phyloP scores from a whole-genome alignment of 1,140 invertebrate genomes.

The Atta texana region DNA sequence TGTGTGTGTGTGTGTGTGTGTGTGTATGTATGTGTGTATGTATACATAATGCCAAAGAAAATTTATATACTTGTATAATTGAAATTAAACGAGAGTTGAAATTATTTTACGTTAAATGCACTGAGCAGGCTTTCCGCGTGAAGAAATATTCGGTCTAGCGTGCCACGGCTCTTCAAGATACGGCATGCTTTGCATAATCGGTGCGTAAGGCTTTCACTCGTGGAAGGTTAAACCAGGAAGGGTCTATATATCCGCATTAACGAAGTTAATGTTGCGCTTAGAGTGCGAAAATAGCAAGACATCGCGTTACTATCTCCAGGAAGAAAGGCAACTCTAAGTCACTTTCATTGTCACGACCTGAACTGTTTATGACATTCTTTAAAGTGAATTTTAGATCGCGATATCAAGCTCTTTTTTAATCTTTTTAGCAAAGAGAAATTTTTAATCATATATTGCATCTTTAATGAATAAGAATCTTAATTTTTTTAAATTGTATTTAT shows the following conservation, averaged over 20 bases:
- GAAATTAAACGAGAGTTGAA: conserved; percentile 28
- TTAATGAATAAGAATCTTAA: background rate
- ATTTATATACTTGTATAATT: background rate
- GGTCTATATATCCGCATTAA: conserved; percentile 50
- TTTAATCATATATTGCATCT: background rate
- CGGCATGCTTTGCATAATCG: conserved; percentile 52
- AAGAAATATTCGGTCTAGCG: conserved; percentile 46
- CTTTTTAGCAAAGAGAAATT: conserved; percentile 29
- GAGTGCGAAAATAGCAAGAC: conserved; percentile 51
- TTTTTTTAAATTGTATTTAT: background rate
- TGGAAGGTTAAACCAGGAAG: conserved; percentile 50
- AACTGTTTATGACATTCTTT: conserved; percentile 28
- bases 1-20: too few species aligned
- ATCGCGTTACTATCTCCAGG: conserved; percentile 23
- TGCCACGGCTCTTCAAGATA: conserved; percentile 32
- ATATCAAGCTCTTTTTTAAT: conserved; percentile 54
- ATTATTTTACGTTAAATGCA: conserved; percentile 4
- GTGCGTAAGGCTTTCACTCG: conserved; percentile 40
- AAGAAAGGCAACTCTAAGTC: conserved; percentile 60
- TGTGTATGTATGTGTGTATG: too few species aligned
- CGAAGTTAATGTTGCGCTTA: conserved; percentile 66
- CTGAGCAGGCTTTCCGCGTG: conserved; percentile 11
- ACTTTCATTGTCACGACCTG: conserved; percentile 54
- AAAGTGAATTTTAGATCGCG: conserved; percentile 50
- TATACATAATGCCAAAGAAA: background rate